A percentile compares a stretch with the other conserved stretches of the same genome.
These are phyloP conservation scores for Chrysodeixis includens DNA, from an alignment of 2,888 invertebrate genomes.

Conservation along the genomic window DNA sequence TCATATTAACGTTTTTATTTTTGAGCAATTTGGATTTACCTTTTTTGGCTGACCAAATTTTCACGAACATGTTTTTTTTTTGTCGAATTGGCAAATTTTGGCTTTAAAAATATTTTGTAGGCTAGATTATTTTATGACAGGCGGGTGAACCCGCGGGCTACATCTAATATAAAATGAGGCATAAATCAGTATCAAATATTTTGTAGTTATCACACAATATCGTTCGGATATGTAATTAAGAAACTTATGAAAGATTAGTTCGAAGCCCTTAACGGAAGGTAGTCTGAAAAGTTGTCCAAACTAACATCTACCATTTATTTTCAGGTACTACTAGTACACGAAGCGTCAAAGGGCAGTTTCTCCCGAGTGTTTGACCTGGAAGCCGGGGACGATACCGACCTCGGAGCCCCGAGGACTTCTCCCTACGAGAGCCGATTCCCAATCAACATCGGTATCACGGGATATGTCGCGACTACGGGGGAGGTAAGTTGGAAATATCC, in stretches of 20 bases:
- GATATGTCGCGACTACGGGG: constrained; percentile 98
- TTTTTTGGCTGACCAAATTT: background rate
- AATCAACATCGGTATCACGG: constrained; percentile 98
- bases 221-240: no score
- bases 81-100: no score
- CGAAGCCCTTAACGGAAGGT: background rate
- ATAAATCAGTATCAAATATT: no score
- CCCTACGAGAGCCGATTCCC: constrained; percentile 98
- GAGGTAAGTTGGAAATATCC: constrained; percentile 91
- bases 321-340: constrained; percentile 96
- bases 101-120: no score
- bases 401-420: constrained; percentile 94
- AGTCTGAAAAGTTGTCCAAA: background rate
- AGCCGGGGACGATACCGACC: constrained; percentile 95
- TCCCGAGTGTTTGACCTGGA: constrained; percentile 98
- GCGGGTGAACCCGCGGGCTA: no score
- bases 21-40: background rate
- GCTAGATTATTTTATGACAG: no score
- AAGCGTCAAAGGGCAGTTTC: constrained; percentile 97
- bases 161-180: no score
- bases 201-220: no score
- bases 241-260: no score
- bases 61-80: no score
- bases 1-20: constrained; percentile 10
- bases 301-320: constrained; percentile 48